Evolutionary conservation across 2,113 vertebrate genomes (phyloP).

Genomic region (Climacteris rufus): DNA sequence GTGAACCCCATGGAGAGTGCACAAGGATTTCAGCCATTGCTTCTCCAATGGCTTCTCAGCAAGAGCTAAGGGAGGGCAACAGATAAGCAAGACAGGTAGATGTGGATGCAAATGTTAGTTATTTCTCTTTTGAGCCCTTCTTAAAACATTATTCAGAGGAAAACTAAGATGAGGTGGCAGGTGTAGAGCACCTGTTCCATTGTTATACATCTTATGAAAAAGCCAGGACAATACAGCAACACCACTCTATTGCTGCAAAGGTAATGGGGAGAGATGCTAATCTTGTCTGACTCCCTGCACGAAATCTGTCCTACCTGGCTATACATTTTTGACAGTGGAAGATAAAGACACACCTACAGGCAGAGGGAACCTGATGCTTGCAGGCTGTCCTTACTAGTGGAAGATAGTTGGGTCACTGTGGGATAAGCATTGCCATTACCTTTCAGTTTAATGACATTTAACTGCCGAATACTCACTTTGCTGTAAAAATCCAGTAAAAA

Average conservation of each 20-base stretch:
- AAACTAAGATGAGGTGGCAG: neutral
- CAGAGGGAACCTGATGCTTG: neutral
- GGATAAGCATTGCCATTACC: neutral
- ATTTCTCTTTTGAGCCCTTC: neutral
- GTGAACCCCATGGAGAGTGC: neutral
- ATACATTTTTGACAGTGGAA: neutral
- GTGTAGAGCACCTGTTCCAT: neutral
- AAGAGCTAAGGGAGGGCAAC: neutral
- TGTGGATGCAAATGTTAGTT: neutral
- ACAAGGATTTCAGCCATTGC: neutral
- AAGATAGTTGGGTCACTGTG: neutral
- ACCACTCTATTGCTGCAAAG: neutral
- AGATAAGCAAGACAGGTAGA: neutral
- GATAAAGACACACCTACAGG: neutral
- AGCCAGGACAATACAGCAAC: neutral
- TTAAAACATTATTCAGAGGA: neutral
- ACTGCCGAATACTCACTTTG: neutral
- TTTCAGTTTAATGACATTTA: neutral
- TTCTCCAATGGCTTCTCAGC: neutral
- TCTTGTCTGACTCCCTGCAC: neutral
- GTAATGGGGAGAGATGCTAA: neutral
- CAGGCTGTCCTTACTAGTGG: neutral
- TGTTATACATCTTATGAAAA: neutral
- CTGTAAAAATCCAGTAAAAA: neutral
- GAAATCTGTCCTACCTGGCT: neutral